A percentile compares a stretch with the other conserved stretches of the same genome.
These are phyloP conservation scores for Amblyjoppa proteus DNA, from an alignment of 2,888 invertebrate genomes.

Conservation along the genomic window DNA sequence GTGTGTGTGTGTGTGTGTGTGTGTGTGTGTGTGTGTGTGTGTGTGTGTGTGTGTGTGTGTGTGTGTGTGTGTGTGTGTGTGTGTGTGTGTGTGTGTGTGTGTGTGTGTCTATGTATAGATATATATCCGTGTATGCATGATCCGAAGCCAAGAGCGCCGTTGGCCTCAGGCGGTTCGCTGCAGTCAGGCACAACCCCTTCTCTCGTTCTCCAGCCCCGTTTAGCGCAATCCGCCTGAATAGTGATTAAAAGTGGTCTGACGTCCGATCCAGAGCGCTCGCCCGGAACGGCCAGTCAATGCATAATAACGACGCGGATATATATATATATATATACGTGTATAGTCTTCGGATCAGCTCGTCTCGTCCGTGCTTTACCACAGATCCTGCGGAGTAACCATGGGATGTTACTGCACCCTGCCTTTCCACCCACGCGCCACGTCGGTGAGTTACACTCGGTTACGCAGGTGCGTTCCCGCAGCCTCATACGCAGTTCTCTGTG, in stretches of 20 bases:
- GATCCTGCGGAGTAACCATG: slow-evolving; percentile 22
- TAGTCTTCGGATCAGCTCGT: slow-evolving; percentile 29
- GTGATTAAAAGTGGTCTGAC: slow-evolving; percentile 79
- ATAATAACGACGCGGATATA: slow-evolving; percentile 70
- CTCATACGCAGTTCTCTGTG: slow-evolving; percentile 20
- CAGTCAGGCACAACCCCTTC: slow-evolving; percentile 57
- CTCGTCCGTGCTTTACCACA: slow-evolving; percentile 15
- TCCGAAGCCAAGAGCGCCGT: slow-evolving; percentile 62
- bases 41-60: too few species aligned
- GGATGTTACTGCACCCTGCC: slow-evolving; percentile 7
- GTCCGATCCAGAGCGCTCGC: slow-evolving; percentile 69
- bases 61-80: too few species aligned
- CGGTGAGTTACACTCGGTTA: slow-evolving; percentile 41
- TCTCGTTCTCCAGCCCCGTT: slow-evolving; percentile 68
- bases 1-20: too few species aligned
- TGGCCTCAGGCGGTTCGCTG: slow-evolving; percentile 62
- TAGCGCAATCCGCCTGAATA: slow-evolving; percentile 76
- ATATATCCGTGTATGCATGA: slow-evolving; percentile 16
- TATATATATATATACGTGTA: slow-evolving; percentile 18
- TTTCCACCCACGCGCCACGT: slow-evolving; percentile 37
- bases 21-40: too few species aligned
- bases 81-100: too few species aligned
- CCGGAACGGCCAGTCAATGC: slow-evolving; percentile 67
- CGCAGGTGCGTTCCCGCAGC: slow-evolving; percentile 43
- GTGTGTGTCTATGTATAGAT: neutral